Evolutionary conservation across 2,113 vertebrate species (phyloP).

Genomic region (Mastomys natalensis): DNA sequence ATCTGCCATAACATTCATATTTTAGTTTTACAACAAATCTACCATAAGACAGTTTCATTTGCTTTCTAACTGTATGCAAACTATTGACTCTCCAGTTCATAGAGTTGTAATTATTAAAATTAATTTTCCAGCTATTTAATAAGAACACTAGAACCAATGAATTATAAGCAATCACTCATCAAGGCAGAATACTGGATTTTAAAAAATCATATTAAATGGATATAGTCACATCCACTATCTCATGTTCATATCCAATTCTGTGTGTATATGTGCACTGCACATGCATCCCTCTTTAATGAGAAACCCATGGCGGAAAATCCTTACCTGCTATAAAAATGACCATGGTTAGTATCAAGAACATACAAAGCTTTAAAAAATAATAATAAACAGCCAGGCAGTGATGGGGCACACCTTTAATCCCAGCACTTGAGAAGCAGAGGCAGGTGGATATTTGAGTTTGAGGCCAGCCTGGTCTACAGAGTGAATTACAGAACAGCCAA

Average conservation of each 20-base stretch:
- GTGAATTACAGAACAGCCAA: background rate
- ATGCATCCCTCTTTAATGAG: background rate
- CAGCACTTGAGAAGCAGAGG: background rate
- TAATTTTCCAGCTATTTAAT: background rate
- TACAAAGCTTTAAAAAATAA: background rate
- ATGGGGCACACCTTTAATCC: background rate
- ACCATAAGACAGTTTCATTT: background rate
- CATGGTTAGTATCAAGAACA: background rate
- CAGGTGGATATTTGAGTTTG: background rate
- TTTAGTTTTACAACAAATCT: background rate
- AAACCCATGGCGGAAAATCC: background rate
- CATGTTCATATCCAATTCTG: background rate
- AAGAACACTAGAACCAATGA: background rate
- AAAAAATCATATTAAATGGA: background rate
- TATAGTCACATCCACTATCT: background rate
- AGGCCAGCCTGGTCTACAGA: background rate
- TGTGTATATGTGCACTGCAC: background rate
- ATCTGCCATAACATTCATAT: background rate
- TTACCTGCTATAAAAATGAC: background rate
- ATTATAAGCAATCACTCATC: background rate
- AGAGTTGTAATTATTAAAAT: background rate
- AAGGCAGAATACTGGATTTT: background rate
- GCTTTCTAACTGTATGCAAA: background rate
- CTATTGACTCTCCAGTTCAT: background rate
- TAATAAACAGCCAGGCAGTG: background rate